Evolutionary conservation across 1,140 invertebrate genomes (phyloP).

Genomic region (Drosophila chauvacae): DNA sequence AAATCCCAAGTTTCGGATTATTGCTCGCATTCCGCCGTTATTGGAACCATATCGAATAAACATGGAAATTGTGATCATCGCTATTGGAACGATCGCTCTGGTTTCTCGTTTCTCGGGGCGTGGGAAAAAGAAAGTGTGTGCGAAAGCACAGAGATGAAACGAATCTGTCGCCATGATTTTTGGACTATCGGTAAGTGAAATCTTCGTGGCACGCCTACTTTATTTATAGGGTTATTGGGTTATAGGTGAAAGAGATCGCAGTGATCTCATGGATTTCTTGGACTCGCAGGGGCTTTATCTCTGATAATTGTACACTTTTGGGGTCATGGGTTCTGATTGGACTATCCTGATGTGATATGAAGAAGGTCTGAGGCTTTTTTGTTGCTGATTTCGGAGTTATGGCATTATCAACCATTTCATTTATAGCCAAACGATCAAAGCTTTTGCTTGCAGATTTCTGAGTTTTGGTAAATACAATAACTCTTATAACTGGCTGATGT

Average conservation of each 20-base stretch:
- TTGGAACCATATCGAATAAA: conserved; percentile 14
- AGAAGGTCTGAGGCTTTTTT: neutral
- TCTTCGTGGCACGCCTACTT: conserved; percentile 44
- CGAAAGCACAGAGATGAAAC: conserved; percentile 56
- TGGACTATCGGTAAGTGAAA: conserved; percentile 29
- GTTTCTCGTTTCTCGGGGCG: conserved; percentile 35
- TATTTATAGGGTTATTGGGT: neutral
- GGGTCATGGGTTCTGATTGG: neutral
- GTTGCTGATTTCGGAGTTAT: conserved; percentile 1
- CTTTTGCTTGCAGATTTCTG: conserved; percentile 2
- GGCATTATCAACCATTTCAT: conserved; percentile 1
- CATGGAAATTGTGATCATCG: neutral
- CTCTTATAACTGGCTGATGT: conserved; percentile 11
- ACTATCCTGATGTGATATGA: conserved; percentile 11
- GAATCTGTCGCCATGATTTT: conserved; percentile 33
- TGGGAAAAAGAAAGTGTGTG: conserved; percentile 77
- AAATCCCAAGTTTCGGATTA: neutral
- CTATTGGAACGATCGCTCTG: conserved; percentile 7
- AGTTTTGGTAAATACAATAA: conserved; percentile 17
- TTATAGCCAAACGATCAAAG: conserved; percentile 10
- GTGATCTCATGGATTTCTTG: neutral
- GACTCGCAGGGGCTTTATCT: neutral
- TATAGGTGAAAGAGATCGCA: neutral
- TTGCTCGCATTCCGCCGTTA: conserved; percentile 40
- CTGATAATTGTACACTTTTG: neutral